Conservation (phyloP, 1,140 invertebrate genomes). For the Lutraria rhynchaena region DNA sequence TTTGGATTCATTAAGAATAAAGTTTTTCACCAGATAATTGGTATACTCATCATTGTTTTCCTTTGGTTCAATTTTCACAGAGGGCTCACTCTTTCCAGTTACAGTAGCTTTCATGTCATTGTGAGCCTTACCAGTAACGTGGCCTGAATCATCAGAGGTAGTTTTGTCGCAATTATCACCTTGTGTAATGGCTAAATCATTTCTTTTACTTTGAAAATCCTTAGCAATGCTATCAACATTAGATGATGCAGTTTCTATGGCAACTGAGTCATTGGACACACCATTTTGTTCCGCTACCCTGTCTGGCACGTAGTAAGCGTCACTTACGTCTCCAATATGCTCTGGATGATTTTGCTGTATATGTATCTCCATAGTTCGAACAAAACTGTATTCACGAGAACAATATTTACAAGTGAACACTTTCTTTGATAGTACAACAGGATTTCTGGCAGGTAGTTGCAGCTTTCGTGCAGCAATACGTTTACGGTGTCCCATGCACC, state of each 20-base stretch:
- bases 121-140: not conserved
- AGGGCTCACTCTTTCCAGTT: not conserved
- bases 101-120: not conserved
- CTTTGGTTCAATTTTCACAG: not conserved
- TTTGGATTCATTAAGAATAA: not conserved
- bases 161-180: slow-evolving; percentile 1
- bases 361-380: slow-evolving; percentile 32
- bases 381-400: slow-evolving; percentile 11
- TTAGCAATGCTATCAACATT: too few species aligned
- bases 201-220: too few species aligned
- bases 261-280: not conserved
- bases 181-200: not conserved
- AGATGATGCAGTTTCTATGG: not conserved
- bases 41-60: slow-evolving; percentile 15
- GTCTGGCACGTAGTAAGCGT: slow-evolving; percentile 12
- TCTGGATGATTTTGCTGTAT: slow-evolving; percentile 39
- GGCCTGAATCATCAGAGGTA: slow-evolving; percentile 11
- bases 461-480: slow-evolving; percentile 41
- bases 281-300: slow-evolving; percentile 3
- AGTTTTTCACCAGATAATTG: slow-evolving; percentile 5
- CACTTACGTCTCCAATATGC: slow-evolving; percentile 16
- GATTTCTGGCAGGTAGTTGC: slow-evolving; percentile 25
- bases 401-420: slow-evolving; percentile 43
- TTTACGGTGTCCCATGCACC: slow-evolving; percentile 51
- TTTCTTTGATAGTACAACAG: not conserved